Base-by-base conservation (phyloP, 2,888 invertebrate species). In the Cephus spinipes region DNA sequence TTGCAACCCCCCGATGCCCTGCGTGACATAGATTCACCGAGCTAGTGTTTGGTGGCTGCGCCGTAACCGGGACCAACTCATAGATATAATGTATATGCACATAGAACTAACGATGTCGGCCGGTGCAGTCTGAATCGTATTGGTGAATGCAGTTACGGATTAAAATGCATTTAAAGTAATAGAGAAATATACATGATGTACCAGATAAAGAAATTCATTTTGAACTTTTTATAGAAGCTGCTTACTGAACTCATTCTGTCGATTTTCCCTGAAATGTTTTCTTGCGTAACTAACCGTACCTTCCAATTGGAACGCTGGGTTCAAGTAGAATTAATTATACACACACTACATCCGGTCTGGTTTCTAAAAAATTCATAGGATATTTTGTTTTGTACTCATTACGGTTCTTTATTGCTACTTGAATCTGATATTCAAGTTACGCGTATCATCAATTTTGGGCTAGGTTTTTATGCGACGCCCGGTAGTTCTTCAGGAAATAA, bases 41-140 rank as follows among this genome's bases (percentile, higher is more conserved):
- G 73, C 80, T 81, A 75, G 71, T 80, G 73, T 77, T 81, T 80
- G 79, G 84, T 85, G 80, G 85, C 83, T 84, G 87, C 85, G 87
- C 85, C 78, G 81, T 84, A 82, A 83, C 82, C 83, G 82, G 77
- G 82, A 80, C 83, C 82, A 79, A 83, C 78, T 68, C 76, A n/a
- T 76, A 68, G 32, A 40, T 75, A 40, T 55, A 35, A 23, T 71
- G 11, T 76, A 75, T 68, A 35, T 31, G 32, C 33, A 71, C 12
- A 31, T 31, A 23, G 32, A 71, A 31, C 31, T 31, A 32, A 71
- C 71, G 71, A 23, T 6, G 40, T 55, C 23, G 9, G 9, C 6
- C 55, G 23, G 55, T 55, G 55, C 55, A 55, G 40, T 55, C 55
- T 55, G 77, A 69, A 80, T 81, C 79, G 68, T 74, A 75, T 78